Evolutionary conservation across 2,113 vertebrate genomes (phyloP).

Genomic region (Pteronura brasiliensis): DNA sequence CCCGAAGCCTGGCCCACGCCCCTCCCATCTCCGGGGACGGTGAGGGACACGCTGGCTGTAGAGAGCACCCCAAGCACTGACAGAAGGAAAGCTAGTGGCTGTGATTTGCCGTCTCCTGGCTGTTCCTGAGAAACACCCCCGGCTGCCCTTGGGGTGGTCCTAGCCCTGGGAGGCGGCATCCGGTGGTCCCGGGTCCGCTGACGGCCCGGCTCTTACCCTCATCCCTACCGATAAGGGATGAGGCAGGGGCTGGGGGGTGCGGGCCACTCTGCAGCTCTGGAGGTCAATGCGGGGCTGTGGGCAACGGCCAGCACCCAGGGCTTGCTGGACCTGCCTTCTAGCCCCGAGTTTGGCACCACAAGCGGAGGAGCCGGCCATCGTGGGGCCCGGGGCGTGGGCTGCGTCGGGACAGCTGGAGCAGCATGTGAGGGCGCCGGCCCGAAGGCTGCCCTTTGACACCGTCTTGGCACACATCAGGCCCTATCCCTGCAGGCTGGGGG

Average conservation of each 20-base stretch:
- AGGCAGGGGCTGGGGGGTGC: not conserved
- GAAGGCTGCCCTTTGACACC: accelerated
- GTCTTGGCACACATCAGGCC: not conserved
- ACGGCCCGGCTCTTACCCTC: accelerated
- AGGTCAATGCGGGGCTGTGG: not conserved
- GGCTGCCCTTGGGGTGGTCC: not conserved
- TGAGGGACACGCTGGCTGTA: accelerated
- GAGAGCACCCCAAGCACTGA: not conserved
- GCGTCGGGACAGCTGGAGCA: too few relatives aligned
- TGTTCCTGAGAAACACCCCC: not conserved
- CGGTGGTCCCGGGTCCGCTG: accelerated
- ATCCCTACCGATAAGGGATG: accelerated
- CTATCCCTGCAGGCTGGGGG: not conserved
- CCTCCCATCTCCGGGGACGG: accelerated
- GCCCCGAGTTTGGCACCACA: not conserved
- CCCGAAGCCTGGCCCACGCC: accelerated
- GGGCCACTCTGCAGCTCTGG: not conserved
- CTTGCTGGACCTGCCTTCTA: not conserved
- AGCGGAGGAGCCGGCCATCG: not conserved
- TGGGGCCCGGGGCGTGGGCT: accelerated
- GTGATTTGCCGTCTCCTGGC: accelerated
- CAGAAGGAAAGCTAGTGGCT: not conserved
- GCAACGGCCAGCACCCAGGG: not conserved
- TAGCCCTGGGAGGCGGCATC: accelerated
- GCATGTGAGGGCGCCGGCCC: accelerated